Base-by-base conservation (phyloP, 2,888 invertebrate genomes). In the Poecilus cupreus region DNA sequence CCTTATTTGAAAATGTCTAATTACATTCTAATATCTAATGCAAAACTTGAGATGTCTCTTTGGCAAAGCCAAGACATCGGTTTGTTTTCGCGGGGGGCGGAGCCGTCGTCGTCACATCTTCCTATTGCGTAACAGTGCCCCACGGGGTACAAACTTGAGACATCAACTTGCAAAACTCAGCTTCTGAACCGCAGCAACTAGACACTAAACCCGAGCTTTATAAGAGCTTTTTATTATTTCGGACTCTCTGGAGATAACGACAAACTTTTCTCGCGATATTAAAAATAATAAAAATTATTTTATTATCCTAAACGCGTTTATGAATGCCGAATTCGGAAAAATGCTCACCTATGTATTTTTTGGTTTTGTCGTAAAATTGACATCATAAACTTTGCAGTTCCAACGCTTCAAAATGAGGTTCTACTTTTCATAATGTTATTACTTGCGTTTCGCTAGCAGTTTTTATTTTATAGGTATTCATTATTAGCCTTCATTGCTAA, bases 201-300 rank as follows among this genome's bases (percentile, higher is more conserved):
- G 57, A 37, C 70, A 51, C 70, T 79, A 79, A 70, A 70, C 51
- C 49, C 51, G 51, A 79, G 75, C 76, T 37, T 39, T 76, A 76
- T 76, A 76, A 76, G 76, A 64, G 51, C 79, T 16, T 79, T 79
- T 79, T 79, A 79, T 79, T 79, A 79, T 79, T 79, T 79, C 70
- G 70, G 79, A 79, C 70, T 79, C 79, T 68, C 79, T 22, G 3
- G 68, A 57, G 79, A 79, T 51, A 22, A 51, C 26, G 68, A 26
- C 64, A 26, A 79, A 79, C 16, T 79, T 79, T 70, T 49, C 46
- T 39, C 46, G 46, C 49, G 79, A 70, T 79, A 79, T 79, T 79
- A 79, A 79, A 79, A 79, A 79, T 70, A 70, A 79, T 79, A 79
- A 79, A 79, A 79, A 70, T 79, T 68, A 79, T 79, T 79, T 79